A percentile compares a stretch with the other conserved stretches of the same genome.
Conservation (phyloP, 2,797 vertebrate genomes). For the Euthynnus affinis region DNA sequence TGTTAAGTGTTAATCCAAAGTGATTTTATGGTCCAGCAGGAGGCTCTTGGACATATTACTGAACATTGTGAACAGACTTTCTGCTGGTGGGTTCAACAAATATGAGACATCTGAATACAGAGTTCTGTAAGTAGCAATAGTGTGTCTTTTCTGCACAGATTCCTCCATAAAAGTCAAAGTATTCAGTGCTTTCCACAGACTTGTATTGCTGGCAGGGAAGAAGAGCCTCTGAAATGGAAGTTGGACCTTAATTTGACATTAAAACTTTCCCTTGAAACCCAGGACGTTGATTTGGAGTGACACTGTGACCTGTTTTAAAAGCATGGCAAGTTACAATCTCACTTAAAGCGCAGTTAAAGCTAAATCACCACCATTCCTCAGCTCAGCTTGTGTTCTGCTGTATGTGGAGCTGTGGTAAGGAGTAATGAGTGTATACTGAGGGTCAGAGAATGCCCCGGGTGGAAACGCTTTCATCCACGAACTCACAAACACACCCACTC, state of each 20-base stretch:
- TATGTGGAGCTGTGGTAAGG: slow-evolving; percentile 38
- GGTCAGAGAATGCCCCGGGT: slow-evolving; percentile 49
- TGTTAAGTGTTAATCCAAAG: not conserved
- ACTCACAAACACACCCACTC: slow-evolving; percentile 58
- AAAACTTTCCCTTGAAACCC: slow-evolving; percentile 21
- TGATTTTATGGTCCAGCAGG: not conserved
- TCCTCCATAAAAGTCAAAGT: slow-evolving; percentile 12
- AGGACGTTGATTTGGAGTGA: slow-evolving; percentile 20
- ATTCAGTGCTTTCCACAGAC: not conserved
- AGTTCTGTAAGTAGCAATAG: not conserved
- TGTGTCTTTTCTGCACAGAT: slow-evolving; percentile 18
- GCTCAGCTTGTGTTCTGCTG: slow-evolving; percentile 35
- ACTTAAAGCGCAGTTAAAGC: slow-evolving; percentile 24
- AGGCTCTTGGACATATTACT: not conserved
- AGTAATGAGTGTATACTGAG: slow-evolving; percentile 41
- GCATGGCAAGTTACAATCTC: slow-evolving; percentile 13
- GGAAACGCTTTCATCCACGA: slow-evolving; percentile 53
- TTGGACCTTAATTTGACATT: slow-evolving; percentile 14
- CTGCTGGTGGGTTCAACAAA: not conserved
- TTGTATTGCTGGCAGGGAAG: slow-evolving; percentile 7
- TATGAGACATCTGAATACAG: not conserved
- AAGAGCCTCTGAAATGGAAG: not conserved
- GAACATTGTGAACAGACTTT: not conserved
- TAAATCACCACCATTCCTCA: slow-evolving; percentile 25
- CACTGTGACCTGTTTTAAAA: slow-evolving; percentile 42